Evolutionary conservation across 2,888 invertebrate genomes (phyloP).

Genomic region (Choreutis nemorana): DNA sequence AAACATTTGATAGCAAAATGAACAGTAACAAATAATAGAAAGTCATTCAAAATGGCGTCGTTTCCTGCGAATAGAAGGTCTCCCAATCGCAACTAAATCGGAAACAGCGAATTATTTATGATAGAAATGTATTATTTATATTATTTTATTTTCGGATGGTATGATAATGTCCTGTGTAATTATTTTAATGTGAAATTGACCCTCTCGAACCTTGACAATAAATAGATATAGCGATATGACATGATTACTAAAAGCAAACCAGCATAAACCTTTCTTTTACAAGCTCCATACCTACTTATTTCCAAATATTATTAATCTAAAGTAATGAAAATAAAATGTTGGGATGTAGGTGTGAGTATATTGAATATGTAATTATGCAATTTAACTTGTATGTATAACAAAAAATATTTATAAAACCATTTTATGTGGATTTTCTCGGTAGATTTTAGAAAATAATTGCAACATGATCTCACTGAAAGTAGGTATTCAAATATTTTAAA

Average conservation of each 20-base stretch:
- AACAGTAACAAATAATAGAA: conserved; percentile 39
- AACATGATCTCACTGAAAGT: too few relatives aligned
- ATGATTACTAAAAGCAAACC: too few relatives aligned
- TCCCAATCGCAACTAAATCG: conserved; percentile 32
- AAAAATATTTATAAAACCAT: conserved; percentile 7
- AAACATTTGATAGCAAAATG: too few relatives aligned
- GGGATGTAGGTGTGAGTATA: conserved; percentile 11
- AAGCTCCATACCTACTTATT: too few relatives aligned
- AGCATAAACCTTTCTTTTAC: too few relatives aligned
- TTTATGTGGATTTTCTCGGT: too few relatives aligned
- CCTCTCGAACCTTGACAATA: too few relatives aligned
- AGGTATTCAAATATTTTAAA: too few relatives aligned
- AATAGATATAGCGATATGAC: too few relatives aligned
- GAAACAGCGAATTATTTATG: conserved; percentile 45
- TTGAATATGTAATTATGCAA: conserved; percentile 5
- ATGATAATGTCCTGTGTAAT: conserved; percentile 35
- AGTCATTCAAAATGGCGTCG: conserved; percentile 47
- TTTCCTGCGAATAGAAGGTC: conserved; percentile 16
- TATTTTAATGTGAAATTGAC: conserved; percentile 24
- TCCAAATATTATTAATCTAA: too few relatives aligned
- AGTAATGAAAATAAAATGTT: too few relatives aligned
- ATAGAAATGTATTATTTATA: conserved; percentile 40
- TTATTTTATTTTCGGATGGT: conserved; percentile 35
- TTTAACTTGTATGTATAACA: conserved; percentile 6
- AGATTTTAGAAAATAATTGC: too few relatives aligned